Conservation (phyloP, 2,797 vertebrate species). For the Tolypeutes matacus region DNA sequence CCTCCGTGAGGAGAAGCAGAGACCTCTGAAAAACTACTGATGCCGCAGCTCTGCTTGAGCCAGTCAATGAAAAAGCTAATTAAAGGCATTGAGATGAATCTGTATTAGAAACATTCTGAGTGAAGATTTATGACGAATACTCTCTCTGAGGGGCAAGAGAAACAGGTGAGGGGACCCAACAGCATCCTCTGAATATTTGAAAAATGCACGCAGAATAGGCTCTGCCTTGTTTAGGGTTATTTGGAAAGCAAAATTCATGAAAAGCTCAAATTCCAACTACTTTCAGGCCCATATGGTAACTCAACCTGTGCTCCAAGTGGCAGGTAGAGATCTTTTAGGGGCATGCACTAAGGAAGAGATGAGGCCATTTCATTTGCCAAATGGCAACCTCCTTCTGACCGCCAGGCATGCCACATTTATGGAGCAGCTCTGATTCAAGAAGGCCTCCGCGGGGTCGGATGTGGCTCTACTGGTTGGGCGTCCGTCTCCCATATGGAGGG, state of each 20-base stretch:
- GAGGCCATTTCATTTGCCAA: not conserved
- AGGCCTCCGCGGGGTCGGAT: too few species aligned
- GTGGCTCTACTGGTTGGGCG: too few species aligned
- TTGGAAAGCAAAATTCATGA: not conserved
- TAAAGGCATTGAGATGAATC: not conserved
- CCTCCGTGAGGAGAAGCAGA: not conserved
- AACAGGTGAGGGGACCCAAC: not conserved
- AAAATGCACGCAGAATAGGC: not conserved
- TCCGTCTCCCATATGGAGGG: too few species aligned
- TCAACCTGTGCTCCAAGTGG: not conserved
- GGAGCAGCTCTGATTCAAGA: not conserved
- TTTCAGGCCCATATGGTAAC: not conserved
- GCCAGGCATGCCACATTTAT: too few species aligned
- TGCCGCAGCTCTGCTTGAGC: not conserved
- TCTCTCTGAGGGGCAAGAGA: not conserved
- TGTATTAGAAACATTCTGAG: not conserved
- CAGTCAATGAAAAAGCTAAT: not conserved
- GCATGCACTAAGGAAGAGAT: not conserved
- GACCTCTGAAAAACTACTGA: not conserved
- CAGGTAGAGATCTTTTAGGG: not conserved
- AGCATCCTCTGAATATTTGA: conserved; percentile 4
- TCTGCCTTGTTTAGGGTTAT: not conserved
- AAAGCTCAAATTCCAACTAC: not conserved
- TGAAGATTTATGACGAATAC: not conserved
- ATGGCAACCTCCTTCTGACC: not conserved